Conservation (phyloP, 2,113 vertebrate species). For the Fregetta grallaria region DNA sequence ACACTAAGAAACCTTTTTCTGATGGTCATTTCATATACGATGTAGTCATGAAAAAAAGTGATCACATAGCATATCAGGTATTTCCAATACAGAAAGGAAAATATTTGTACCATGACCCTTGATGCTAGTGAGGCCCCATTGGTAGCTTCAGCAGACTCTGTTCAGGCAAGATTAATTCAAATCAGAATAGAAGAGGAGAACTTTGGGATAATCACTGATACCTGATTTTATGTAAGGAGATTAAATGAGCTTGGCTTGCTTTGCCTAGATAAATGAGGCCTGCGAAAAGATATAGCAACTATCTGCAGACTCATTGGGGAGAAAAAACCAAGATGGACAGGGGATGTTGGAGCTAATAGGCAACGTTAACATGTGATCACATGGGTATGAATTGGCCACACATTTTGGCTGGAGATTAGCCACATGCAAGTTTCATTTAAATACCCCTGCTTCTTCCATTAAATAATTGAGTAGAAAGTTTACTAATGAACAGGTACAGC, state of each 20-base stretch:
- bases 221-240: neutral
- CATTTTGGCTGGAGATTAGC: neutral
- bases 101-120: neutral
- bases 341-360: neutral
- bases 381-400: too few species aligned
- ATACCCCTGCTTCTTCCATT: neutral
- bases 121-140: neutral
- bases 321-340: neutral
- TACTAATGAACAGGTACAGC: neutral
- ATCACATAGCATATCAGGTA: neutral
- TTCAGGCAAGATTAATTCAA: neutral
- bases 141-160: neutral
- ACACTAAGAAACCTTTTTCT: neutral
- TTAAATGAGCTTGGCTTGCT: neutral
- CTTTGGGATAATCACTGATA: neutral
- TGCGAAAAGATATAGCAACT: neutral
- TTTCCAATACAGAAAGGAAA: neutral
- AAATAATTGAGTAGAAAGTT: neutral
- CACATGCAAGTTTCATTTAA: neutral
- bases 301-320: neutral
- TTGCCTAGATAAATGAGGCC: neutral
- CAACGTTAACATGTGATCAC: rapidly evolving
- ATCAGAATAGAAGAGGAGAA: neutral
- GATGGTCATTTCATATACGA: neutral
- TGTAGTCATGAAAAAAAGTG: neutral